Evolutionary conservation across 2,888 invertebrate species (phyloP), one percentile per base, ranked within the genome.

Genomic region (Auanema sp.): DNA sequence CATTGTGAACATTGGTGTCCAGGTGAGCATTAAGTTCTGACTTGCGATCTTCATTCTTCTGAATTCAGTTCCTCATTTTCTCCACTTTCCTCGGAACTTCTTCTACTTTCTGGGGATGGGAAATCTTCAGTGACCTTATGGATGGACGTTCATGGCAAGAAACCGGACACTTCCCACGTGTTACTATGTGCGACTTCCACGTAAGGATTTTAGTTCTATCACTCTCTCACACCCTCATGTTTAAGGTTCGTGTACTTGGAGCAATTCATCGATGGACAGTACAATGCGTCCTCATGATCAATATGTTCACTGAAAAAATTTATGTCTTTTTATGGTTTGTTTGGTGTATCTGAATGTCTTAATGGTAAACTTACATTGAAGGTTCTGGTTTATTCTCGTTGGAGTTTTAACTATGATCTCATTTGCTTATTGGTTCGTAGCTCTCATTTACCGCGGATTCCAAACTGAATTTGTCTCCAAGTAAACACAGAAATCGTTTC

Each of bases 221-320:
- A 18, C 6, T 21, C 52, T 18, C 23, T 52, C 4, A 18, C n/a
- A 4, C n/a, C 52, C 24, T 52, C n/a, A 52, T 24, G n/a, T 18
- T 68, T 44, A 24, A 72, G 72, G 72, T 72, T 23, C 68, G 71
- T 11, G 79, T 81, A 23, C 68, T 79, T 10, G 79, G 78, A 25
- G 75, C 76, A 53, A 73, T 81, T 54, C 81, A 81, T 58, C 73
- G 81, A 23, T 81, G 81, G 76, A 83, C 80, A 11, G 81, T 81
- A 16, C 81, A 81, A 62, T 81, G 81, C 51, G 81, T 81, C 1
- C 68, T 74, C 21, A 72, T 76, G 53, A 74, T 76, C 63, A 76
- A 76, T 58, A 76, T 76, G 76, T 70, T 73, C 50, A 72, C 76
- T 6, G 69, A 70, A 65, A 70, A 70, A 54, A 66, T 66, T 47